phyloP scores from a whole-genome alignment of 2,888 invertebrate genomes.

The Amitus sp. region DNA sequence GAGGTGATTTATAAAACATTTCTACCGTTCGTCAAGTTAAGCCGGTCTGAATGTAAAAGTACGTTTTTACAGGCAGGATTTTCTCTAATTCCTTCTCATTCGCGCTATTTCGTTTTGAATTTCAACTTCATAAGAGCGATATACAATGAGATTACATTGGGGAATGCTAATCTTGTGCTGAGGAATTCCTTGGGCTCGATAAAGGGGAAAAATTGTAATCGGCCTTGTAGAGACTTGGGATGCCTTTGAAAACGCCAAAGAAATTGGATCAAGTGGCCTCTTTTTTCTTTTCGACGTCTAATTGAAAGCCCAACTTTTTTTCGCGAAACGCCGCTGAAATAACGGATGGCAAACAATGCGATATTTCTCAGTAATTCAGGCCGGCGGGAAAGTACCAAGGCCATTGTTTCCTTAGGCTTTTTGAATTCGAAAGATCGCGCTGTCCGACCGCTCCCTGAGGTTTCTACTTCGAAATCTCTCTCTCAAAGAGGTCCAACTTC shows the following conservation, averaged over 20 bases:
- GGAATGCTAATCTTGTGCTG: conserved; percentile 37
- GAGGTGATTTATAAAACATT: too few relatives aligned
- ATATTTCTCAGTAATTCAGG: neutral
- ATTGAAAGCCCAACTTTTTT: neutral
- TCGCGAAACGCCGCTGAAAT: neutral
- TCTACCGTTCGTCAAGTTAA: too few relatives aligned
- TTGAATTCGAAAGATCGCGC: too few relatives aligned
- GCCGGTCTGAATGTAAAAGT: too few relatives aligned
- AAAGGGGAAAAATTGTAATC: conserved; percentile 25
- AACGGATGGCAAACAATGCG: neutral
- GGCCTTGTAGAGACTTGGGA: too few relatives aligned
- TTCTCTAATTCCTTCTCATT: conserved; percentile 2
- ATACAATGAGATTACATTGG: conserved; percentile 22
- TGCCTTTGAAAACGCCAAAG: conserved; percentile 1
- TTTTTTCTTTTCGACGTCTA: neutral
- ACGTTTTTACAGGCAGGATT: neutral
- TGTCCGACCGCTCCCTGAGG: too few relatives aligned
- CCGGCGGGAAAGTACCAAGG: neutral
- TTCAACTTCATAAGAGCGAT: conserved; percentile 26
- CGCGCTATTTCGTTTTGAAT: conserved; percentile 11
- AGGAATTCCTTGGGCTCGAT: conserved; percentile 30
- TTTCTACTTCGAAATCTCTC: too few relatives aligned
- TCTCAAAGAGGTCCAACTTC: too few relatives aligned
- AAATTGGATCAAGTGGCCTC: conserved; percentile 14
- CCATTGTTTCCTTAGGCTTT: too few relatives aligned